Evolutionary conservation across 2,888 invertebrate species (phyloP).

Genomic region (Tupiocoris notatus): DNA sequence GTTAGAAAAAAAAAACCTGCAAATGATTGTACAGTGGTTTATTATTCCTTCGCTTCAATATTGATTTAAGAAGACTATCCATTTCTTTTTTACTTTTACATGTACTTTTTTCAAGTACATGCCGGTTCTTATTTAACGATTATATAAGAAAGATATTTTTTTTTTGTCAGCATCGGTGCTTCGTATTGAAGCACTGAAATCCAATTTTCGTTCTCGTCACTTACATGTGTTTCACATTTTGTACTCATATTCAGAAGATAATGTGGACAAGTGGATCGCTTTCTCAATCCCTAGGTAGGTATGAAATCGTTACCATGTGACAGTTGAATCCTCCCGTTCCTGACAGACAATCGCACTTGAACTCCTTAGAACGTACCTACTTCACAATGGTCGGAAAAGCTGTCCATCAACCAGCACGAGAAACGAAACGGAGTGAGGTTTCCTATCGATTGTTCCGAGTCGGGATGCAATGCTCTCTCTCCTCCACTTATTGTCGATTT

Average conservation of each 20-base stretch:
- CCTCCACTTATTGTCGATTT: background rate
- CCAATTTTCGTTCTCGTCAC: too few species aligned
- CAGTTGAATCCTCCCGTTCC: background rate
- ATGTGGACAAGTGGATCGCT: background rate
- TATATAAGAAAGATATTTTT: too few species aligned
- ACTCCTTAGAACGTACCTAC: background rate
- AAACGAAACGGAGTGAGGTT: background rate
- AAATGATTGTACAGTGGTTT: too few species aligned
- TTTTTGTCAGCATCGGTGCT: too few species aligned
- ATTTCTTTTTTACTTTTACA: too few species aligned
- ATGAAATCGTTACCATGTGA: background rate
- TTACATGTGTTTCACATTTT: background rate
- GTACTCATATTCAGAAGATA: background rate
- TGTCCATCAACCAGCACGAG: background rate
- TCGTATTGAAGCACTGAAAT: too few species aligned
- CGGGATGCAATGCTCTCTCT: too few species aligned
- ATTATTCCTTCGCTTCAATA: too few species aligned
- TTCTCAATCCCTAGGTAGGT: background rate
- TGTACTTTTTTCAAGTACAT: too few species aligned
- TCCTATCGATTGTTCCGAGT: background rate
- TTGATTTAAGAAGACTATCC: too few species aligned
- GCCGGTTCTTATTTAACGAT: too few species aligned
- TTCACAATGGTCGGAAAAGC: background rate
- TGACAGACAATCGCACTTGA: background rate
- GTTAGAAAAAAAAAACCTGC: too few species aligned